Base-by-base conservation (phyloP, 2,888 invertebrate species). In the Drosophila testacea region DNA sequence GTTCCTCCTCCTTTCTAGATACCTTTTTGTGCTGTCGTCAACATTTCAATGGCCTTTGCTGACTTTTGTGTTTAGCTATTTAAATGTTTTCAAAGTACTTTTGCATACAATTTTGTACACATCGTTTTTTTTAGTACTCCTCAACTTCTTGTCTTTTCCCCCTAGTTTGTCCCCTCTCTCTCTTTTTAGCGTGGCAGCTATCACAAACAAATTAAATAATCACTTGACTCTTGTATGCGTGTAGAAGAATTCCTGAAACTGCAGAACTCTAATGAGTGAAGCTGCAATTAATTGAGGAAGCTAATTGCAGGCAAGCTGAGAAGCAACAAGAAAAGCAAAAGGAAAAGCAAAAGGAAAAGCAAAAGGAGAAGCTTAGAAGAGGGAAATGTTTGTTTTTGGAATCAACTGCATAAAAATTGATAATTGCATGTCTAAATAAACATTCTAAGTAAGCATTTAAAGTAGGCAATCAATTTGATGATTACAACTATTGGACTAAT, bases 1-100 rank as follows among this genome's bases (percentile, higher is more conserved):
- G 44, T 42, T 36, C 36, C 52, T 39, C 13, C 39, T 28, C 34
- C 34, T 11, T 41, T 39, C 16, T 27, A 22, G 41, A 34, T 36
- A 16, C 16, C 32, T 4, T 28, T 36, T 41, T 13, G 34, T 13
- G 30, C 16, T 30, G 6, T 46, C 16, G 11, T 36, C 44, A 44
- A 22, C 46, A 46, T 47, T 62, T 62, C 62, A 39, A 69, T 60
- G 47, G 27, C 70, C 64, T 54, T 41, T 48, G 67, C 38, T 34
- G 52, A 65, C 65, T 76, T 77, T 76, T 74, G 22, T 32, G 67
- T 77, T 74, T 61, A 39, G 51, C 82, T 68, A 71, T 77, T 71
- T 69, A 70, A 82, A 72, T 72, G 66, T 73, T 73, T 70, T 60
- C 41, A 16, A 51, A 39, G 42, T 22, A 36, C 59, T 59, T 65